Conservation (phyloP, 1,140 invertebrate genomes). For the Oppia nitens region DNA sequence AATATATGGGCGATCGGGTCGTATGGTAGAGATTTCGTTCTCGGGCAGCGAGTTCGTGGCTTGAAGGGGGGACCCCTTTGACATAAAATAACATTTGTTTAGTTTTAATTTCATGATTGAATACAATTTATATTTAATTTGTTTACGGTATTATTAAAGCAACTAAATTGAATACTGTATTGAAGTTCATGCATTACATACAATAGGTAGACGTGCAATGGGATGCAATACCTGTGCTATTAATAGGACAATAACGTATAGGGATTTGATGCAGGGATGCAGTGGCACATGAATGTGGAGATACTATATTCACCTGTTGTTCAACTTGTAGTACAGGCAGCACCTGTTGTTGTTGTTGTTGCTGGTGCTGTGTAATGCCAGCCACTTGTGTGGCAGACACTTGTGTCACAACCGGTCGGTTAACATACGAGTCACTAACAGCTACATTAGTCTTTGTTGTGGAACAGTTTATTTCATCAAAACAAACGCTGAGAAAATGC, state of each 20-base stretch:
- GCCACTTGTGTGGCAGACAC: constrained; percentile 9
- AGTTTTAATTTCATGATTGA: neutral
- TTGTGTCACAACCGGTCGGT: constrained; percentile 9
- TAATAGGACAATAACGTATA: constrained; percentile 8
- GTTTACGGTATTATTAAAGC: neutral
- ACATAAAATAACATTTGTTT: neutral
- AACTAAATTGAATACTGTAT: neutral
- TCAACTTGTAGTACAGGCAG: neutral
- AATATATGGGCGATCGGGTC: constrained; percentile 15
- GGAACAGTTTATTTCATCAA: constrained; percentile 5
- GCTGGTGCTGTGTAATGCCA: constrained; percentile 1
- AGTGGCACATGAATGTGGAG: neutral
- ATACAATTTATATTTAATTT: neutral
- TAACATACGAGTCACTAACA: constrained; percentile 3
- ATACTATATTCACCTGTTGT: constrained; percentile 1
- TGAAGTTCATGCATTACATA: neutral
- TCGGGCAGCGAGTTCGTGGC: constrained; percentile 7
- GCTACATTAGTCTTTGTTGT: constrained; percentile 3
- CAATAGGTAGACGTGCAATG: neutral
- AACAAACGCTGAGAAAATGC: constrained; percentile 1
- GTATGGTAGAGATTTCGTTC: neutral
- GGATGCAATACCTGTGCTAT: constrained; percentile 14
- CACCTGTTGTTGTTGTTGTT: neutral
- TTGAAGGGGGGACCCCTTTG: neutral
- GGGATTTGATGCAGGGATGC: neutral